phyloP scores from a whole-genome alignment of 2,888 invertebrate species.

The Malachius bipustulatus region DNA sequence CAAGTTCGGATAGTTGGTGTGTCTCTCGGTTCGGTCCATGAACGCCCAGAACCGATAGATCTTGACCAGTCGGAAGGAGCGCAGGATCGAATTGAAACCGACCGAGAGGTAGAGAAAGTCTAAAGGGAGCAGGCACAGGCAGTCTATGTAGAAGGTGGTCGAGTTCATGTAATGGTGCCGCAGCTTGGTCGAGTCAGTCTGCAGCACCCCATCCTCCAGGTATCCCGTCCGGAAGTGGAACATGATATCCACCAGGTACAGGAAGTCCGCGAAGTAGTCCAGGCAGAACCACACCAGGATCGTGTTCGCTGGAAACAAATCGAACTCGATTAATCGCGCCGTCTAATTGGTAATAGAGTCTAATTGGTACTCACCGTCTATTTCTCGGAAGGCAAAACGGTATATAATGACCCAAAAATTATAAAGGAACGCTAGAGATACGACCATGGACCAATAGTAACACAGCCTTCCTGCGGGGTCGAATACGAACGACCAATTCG shows the following conservation, averaged over 20 bases:
- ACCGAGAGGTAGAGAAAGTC: constrained; percentile 97
- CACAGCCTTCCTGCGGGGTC: constrained; percentile 95
- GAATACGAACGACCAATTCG: constrained; percentile 92
- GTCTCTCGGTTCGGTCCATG: constrained; percentile 95
- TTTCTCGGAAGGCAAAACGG: constrained; percentile 97
- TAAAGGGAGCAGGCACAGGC: constrained; percentile 91
- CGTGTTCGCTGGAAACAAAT: constrained; percentile 58
- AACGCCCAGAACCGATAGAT: constrained; percentile 98
- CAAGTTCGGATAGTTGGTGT: constrained; percentile 97
- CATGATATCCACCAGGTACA: constrained; percentile 91
- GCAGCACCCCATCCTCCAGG: constrained; percentile 93
- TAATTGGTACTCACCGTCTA: constrained; percentile 55
- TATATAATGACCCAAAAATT: constrained; percentile 98
- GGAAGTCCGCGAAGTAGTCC: constrained; percentile 93
- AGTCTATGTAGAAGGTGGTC: constrained; percentile 91
- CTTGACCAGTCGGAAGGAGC: constrained; percentile 92
- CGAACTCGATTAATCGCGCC: constrained; percentile 1
- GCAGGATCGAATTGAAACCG: constrained; percentile 86
- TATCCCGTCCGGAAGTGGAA: constrained; percentile 97
- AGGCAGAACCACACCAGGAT: constrained; percentile 91
- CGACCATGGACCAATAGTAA: constrained; percentile 96
- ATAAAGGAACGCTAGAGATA: constrained; percentile 90
- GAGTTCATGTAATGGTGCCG: constrained; percentile 97
- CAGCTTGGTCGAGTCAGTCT: constrained; percentile 87
- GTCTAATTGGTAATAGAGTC: constrained; percentile 1